Conservation (phyloP, 2,797 vertebrate genomes). For the Acanthis flammea region DNA sequence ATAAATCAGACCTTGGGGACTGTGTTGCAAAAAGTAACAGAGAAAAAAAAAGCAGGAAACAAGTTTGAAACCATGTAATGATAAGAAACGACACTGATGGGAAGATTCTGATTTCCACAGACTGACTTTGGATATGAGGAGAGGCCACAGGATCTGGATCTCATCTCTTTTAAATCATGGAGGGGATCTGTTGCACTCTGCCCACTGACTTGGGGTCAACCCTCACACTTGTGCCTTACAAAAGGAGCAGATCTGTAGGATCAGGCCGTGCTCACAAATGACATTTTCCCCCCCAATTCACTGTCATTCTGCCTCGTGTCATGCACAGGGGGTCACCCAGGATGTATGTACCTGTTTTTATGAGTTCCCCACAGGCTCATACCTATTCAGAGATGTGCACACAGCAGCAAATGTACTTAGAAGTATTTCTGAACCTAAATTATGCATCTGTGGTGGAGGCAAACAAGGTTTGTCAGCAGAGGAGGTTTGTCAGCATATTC, state of each 20-base stretch:
- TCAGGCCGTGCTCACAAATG: not conserved
- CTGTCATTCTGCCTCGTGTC: not conserved
- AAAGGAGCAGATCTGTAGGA: not conserved
- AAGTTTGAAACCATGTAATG: not conserved
- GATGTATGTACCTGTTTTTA: not conserved
- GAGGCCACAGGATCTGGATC: not conserved
- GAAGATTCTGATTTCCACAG: not conserved
- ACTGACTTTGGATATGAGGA: not conserved
- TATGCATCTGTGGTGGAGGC: not conserved
- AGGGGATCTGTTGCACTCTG: not conserved
- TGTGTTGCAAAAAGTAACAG: not conserved
- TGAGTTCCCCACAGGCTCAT: not conserved
- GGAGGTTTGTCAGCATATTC: not conserved
- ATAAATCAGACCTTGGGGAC: not conserved
- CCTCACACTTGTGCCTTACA: not conserved
- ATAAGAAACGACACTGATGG: not conserved
- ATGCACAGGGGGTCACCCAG: not conserved
- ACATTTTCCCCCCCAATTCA: not conserved
- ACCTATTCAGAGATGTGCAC: not conserved
- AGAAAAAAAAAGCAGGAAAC: not conserved
- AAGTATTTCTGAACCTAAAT: not conserved
- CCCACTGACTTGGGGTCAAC: not conserved
- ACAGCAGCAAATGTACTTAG: not conserved
- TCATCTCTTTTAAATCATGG: not conserved
- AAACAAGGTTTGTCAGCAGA: not conserved